phyloP scores from a whole-genome alignment of 2,888 invertebrate genomes.

The Troilus luridus region DNA sequence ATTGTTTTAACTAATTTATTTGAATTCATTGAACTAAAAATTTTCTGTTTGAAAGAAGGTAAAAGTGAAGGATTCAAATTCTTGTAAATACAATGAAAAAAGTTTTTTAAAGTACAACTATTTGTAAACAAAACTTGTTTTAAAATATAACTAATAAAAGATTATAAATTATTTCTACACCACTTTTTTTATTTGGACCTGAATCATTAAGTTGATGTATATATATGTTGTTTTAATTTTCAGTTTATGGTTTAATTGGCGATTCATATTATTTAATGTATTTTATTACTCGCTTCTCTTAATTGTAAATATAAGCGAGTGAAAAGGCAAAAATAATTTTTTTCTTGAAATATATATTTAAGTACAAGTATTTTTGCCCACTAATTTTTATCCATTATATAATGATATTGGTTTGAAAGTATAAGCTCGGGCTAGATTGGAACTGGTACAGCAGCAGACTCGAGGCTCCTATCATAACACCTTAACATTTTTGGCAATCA shows the following conservation, averaged over 20 bases:
- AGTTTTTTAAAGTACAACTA: neutral
- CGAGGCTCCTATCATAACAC: too few relatives aligned
- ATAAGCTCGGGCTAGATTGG: too few relatives aligned
- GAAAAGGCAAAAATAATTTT: too few relatives aligned
- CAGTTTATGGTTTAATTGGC: neutral
- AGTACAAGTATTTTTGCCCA: too few relatives aligned
- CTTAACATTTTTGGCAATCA: too few relatives aligned
- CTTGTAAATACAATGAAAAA: neutral
- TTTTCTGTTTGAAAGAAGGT: neutral
- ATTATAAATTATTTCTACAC: neutral
- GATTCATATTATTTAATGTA: neutral
- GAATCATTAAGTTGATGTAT: neutral
- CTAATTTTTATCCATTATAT: too few relatives aligned
- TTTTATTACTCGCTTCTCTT: neutral
- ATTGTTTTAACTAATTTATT: neutral
- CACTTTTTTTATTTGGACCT: neutral
- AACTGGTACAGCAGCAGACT: too few relatives aligned
- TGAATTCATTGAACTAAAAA: neutral
- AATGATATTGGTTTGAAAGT: too few relatives aligned
- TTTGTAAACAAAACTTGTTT: neutral
- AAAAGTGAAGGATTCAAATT: neutral
- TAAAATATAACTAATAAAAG: neutral
- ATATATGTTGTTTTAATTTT: neutral
- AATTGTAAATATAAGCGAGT: neutral
- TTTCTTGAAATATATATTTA: too few relatives aligned